Percentiles rank a stretch among this genome's conserved stretches.
Evolutionary conservation across 2,113 vertebrate species (phyloP).

Genomic region (Peromyscus maniculatus): DNA sequence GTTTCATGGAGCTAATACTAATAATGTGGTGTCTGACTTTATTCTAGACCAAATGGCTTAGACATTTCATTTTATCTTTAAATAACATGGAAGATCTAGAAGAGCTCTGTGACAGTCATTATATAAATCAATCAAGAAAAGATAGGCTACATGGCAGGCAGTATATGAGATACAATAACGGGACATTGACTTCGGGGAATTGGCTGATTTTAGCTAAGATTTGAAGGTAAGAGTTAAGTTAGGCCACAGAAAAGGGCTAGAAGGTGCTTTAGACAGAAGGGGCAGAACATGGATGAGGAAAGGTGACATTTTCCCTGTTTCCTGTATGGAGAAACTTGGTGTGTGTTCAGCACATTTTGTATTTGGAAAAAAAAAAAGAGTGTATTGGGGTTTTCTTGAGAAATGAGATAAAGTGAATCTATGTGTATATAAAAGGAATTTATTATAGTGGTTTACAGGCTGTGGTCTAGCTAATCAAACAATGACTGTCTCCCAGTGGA

Average conservation of each 20-base stretch:
- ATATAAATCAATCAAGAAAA: constrained; percentile 1
- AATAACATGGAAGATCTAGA: background rate
- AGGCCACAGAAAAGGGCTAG: background rate
- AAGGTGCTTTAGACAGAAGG: background rate
- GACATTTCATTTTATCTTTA: background rate
- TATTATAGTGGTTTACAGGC: background rate
- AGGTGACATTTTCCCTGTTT: background rate
- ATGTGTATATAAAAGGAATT: background rate
- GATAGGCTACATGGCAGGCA: background rate
- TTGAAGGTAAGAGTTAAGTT: constrained; percentile 20
- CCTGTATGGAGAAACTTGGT: background rate
- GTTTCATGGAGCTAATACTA: background rate
- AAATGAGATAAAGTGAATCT: background rate
- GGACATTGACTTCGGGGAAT: background rate
- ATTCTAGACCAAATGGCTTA: background rate
- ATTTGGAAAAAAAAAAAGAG: background rate
- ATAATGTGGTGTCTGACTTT: background rate
- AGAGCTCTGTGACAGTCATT: background rate
- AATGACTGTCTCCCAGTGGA: background rate
- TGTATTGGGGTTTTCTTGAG: background rate
- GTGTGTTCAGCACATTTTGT: background rate
- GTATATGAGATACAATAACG: background rate
- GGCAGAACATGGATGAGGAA: background rate
- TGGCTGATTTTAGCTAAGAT: constrained; percentile 4
- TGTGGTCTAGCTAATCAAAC: background rate